A percentile compares a stretch with the other conserved stretches of the same genome.
These are phyloP conservation scores for Abscondita cerata DNA, from an alignment of 2,888 invertebrate species.

Conservation along the genomic window DNA sequence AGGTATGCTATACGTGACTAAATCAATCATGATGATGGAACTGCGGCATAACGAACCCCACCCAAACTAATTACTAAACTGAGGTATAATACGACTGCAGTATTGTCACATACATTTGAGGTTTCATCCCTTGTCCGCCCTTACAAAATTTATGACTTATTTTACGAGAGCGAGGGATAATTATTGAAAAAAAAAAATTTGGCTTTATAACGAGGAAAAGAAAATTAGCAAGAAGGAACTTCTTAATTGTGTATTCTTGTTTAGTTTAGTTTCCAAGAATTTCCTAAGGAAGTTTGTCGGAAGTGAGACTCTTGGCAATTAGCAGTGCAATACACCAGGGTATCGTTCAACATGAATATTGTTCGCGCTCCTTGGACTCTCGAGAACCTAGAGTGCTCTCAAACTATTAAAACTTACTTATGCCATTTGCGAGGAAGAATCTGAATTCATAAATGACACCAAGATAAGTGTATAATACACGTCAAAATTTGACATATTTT, in stretches of 20 bases:
- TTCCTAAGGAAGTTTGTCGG: slow-evolving; percentile 32
- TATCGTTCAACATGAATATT: slow-evolving; percentile 48
- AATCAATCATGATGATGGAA: slow-evolving; percentile 47
- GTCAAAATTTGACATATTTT: slow-evolving; percentile 27
- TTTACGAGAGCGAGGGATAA: neutral
- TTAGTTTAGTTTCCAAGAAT: slow-evolving; percentile 31
- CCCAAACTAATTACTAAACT: slow-evolving; percentile 47
- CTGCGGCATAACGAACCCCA: slow-evolving; percentile 45
- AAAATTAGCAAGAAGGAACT: slow-evolving; percentile 19
- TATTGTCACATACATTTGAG: slow-evolving; percentile 38
- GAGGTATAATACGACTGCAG: slow-evolving; percentile 26
- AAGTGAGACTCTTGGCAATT: slow-evolving; percentile 49
- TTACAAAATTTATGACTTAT: slow-evolving; percentile 16
- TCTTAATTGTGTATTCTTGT: slow-evolving; percentile 43
- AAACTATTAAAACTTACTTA: slow-evolving; percentile 50
- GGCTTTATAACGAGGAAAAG: slow-evolving; percentile 9
- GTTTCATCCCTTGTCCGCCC: slow-evolving; percentile 33
- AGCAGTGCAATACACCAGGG: slow-evolving; percentile 51
- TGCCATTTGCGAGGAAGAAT: slow-evolving; percentile 36
- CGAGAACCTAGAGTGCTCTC: slow-evolving; percentile 45
- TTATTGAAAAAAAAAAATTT: slow-evolving; percentile 3
- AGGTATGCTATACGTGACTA: slow-evolving; percentile 39
- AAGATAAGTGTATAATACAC: slow-evolving; percentile 30
- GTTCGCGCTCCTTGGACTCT: slow-evolving; percentile 45
- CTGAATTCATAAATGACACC: slow-evolving; percentile 28